Base-by-base conservation (phyloP, 2,113 vertebrate species). In the Poeciliopsis turrubarensis region DNA sequence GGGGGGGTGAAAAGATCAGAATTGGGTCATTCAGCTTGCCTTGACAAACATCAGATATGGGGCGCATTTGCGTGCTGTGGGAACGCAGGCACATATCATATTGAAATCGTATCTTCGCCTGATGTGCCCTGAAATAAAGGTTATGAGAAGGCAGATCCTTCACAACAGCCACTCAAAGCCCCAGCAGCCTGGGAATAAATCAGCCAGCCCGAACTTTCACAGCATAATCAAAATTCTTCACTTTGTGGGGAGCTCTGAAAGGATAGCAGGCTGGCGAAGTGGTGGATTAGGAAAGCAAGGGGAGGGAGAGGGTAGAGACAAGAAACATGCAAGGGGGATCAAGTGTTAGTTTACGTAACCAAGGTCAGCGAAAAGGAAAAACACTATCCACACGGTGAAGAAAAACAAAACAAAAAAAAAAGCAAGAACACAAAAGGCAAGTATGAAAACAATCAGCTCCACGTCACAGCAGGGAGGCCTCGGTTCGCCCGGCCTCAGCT, bases 381-480 rank as follows among this genome's bases (percentile, higher is more conserved):
- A 67, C 81, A 89, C 69, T 81, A 85, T 83, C 86, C 79, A 73
- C 79, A 73, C 39, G 62, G 65, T 26, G 0, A 30, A 73, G 60
- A 17, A 39, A 11, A 37, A 37, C n/a, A n/a, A n/a, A n/a, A n/a
- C n/a, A 30, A 83, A 80, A 78, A 82, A 80, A 81, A 75, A 68
- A 80, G 74, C 62, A 62, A 17, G 54, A 81, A 67, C 27, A 72
- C 17, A 17, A 37, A 37, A 67, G 73, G 70, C 75, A 79, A 85
- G 85, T 80, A 89, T 87, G 78, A 92, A 93, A 92, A 91, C 86
- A 89, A 88, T 86, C 75, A 80, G 73, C 89, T 80, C 77, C 79
- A 84, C 78, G 84, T 81, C 71, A 41, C 87, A 57, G 51, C 22
- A 47, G 44, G 51, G 22, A 57, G 51, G 22, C 70, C 82, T 39